Conservation (phyloP, 2,113 vertebrate genomes). For the Geococcyx californianus region DNA sequence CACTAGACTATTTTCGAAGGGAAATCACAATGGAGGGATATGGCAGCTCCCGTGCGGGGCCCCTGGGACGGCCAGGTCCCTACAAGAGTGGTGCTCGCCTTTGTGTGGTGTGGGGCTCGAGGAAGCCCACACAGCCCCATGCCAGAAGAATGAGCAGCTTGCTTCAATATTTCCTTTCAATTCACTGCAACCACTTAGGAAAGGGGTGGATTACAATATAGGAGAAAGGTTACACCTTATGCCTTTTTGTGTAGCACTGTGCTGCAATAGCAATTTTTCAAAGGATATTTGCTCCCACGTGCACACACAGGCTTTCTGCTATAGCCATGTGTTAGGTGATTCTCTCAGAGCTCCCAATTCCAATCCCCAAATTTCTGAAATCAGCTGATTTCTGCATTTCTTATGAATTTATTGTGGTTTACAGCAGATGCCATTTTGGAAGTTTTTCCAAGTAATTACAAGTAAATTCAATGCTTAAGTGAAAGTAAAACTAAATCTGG, state of each 20-base stretch:
- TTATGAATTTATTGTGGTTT: background rate
- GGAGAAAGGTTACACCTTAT: conserved; percentile 45
- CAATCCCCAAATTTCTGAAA: background rate
- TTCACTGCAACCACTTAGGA: conserved; percentile 14
- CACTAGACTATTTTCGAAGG: background rate
- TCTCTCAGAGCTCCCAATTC: background rate
- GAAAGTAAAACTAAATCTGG: background rate
- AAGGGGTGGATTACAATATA: conserved; percentile 13
- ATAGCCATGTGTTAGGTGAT: background rate
- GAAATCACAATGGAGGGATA: conserved; percentile 49
- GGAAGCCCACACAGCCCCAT: background rate
- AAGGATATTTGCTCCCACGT: background rate
- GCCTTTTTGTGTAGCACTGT: background rate
- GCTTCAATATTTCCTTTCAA: conserved; percentile 48
- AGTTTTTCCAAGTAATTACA: background rate
- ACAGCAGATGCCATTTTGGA: background rate
- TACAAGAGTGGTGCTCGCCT: background rate
- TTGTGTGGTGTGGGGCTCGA: background rate
- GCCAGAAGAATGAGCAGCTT: conserved; percentile 16
- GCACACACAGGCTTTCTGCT: background rate
- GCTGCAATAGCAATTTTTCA: background rate
- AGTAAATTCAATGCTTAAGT: background rate
- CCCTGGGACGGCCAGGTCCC: background rate
- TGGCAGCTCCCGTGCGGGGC: background rate
- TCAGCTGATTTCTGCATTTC: background rate